These are phyloP conservation scores for Rhinogobius similis DNA, from an alignment of 2,113 vertebrate genomes.

Conservation along the genomic window DNA sequence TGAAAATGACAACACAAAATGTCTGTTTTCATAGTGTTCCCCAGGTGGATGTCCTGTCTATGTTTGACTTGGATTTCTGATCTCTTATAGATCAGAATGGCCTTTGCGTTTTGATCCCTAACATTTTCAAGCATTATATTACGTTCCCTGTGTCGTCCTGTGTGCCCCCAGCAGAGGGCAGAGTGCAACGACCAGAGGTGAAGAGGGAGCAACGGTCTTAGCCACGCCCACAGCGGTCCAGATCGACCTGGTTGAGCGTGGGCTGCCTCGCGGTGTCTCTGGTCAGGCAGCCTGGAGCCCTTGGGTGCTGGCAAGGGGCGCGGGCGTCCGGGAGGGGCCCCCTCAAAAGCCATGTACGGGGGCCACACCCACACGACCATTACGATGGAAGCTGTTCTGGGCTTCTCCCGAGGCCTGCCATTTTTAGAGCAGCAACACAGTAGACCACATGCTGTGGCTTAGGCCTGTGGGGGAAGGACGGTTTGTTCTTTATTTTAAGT, in stretches of 20 bases:
- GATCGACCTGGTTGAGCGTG: conserved; percentile 76
- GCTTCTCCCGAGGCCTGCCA: conserved; percentile 76
- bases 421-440: conserved; percentile 80
- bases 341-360: conserved; percentile 83
- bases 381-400: conserved; percentile 78
- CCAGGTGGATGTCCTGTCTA: conserved; percentile 43
- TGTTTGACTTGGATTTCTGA: conserved; percentile 19
- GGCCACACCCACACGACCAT: conserved; percentile 83
- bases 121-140: not conserved
- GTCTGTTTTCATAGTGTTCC: conserved; percentile 45
- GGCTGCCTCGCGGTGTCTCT: conserved; percentile 82
- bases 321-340: conserved; percentile 82
- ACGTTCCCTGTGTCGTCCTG: conserved; percentile 9
- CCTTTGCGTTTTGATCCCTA: not conserved
- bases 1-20: conserved; percentile 50
- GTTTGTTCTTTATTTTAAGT: conserved; percentile 79
- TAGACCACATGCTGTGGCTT: conserved; percentile 81
- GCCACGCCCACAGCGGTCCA: conserved; percentile 65
- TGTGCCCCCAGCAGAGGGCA: conserved; percentile 73
- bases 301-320: conserved; percentile 84
- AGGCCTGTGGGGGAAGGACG: conserved; percentile 74
- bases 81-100: not conserved
- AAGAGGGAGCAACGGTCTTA: conserved; percentile 30
- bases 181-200: conserved; percentile 56
- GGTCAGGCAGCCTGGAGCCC: conserved; percentile 87